Base-by-base conservation (phyloP, 2,797 vertebrate genomes). In the Acridotheres tristis region DNA sequence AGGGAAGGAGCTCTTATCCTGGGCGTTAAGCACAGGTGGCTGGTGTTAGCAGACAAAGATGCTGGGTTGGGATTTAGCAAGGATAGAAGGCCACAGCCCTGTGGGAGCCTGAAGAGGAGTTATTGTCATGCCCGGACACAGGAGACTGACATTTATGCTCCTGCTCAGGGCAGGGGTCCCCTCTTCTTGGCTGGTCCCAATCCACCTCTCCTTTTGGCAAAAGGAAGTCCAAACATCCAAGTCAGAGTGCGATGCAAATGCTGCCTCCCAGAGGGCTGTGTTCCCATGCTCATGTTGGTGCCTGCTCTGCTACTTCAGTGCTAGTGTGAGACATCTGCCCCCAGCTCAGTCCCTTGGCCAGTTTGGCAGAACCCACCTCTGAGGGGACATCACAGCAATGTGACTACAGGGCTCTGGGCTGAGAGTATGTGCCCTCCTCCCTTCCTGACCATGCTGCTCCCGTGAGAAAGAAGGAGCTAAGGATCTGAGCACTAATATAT, bases 101-200 rank as follows among this genome's bases (percentile, higher is more conserved):
- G 23, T 0, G 1, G n/a, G 18, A 87, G 40, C 15, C 43, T 82
- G 48, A 59, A 51, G 11, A 30, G 23, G 18, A 12, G 17, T 16
- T 45, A 6, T 14, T 53, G 36, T 53, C 4, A 2, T 54, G 51
- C 17, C 58, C 85, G 67, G 32, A 38, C 29, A 48, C 3, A 16
- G 47, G 18, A 84, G 6, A 18, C 5, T 2, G 3, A 51, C 1
- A 14, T 42, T 68, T 62, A 18, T 17, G 11, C 9, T 88, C 5
- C 55, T 94, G 43, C n/a, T 8, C 4, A 21, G 27, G 38, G 19
- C 6, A 27, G 0, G 0, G 1, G 8, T 80, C 5, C 9, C 18
- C 30, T 78, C 43, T 67, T 38, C 68, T 72, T 54, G 50, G 38
- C 30, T 72, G 27, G 11, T 55, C 20, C 42, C 20, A 71, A 7